Percentiles rank a stretch among this genome's conserved stretches.
These are phyloP conservation scores for Mythimna loreyi DNA, from an alignment of 2,888 invertebrate species.

Conservation along the genomic window DNA sequence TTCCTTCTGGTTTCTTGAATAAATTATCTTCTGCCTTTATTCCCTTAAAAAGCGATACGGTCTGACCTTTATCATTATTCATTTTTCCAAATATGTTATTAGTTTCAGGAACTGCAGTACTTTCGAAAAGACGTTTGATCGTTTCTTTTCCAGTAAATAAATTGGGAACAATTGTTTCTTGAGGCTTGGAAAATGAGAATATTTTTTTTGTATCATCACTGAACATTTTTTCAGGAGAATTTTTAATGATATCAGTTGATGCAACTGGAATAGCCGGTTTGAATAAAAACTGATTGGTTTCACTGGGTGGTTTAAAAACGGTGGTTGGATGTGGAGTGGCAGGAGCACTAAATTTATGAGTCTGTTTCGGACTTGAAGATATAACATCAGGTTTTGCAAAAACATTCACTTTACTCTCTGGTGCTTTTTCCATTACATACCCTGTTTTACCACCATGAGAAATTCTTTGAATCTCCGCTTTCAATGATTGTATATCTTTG, in stretches of 20 bases:
- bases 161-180: slow-evolving; percentile 69
- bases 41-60: slow-evolving; percentile 62
- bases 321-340: slow-evolving; percentile 21
- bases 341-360: slow-evolving; percentile 58
- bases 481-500: slow-evolving; percentile 79
- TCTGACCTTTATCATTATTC: slow-evolving; percentile 64
- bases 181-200: slow-evolving; percentile 86
- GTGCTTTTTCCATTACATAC: slow-evolving; percentile 63
- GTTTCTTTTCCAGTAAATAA: slow-evolving; percentile 66
- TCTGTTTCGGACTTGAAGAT: slow-evolving; percentile 67
- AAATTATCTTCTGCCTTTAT: slow-evolving; percentile 54
- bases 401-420: slow-evolving; percentile 67
- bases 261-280: slow-evolving; percentile 84
- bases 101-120: slow-evolving; percentile 41
- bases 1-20: slow-evolving; percentile 60
- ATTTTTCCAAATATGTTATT: slow-evolving; percentile 65
- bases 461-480: slow-evolving; percentile 79
- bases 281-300: slow-evolving; percentile 78
- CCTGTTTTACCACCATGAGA: slow-evolving; percentile 72
- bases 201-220: slow-evolving; percentile 70
- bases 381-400: slow-evolving; percentile 72
- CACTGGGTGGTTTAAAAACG: slow-evolving; percentile 42
- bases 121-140: slow-evolving; percentile 61
- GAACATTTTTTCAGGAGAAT: slow-evolving; percentile 79
- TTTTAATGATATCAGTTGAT: slow-evolving; percentile 75